Evolutionary conservation across 2,113 vertebrate genomes (phyloP).

Genomic region (Catharus bicknelli): DNA sequence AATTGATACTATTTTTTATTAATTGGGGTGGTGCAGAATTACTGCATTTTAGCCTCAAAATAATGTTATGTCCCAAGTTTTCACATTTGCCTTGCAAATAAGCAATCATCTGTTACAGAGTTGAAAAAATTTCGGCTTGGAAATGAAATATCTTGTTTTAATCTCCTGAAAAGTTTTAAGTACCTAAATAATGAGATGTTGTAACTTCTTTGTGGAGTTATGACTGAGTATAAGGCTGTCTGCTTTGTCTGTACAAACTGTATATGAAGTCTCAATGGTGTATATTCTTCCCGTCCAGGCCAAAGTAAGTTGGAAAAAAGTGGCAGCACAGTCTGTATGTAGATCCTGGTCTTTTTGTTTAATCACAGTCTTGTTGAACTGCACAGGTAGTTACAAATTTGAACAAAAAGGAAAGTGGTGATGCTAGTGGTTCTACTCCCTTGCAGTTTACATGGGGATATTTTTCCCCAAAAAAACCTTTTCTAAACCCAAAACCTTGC

Average conservation of each 20-base stretch:
- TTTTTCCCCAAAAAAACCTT: background rate
- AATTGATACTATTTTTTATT: background rate
- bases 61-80: background rate
- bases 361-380: background rate
- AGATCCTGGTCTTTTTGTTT: background rate
- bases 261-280: background rate
- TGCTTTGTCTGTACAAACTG: background rate
- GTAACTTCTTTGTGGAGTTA: background rate
- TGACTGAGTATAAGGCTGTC: background rate
- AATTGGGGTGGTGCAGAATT: background rate
- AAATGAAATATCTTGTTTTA: background rate
- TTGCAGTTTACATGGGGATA: background rate
- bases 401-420: background rate
- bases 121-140: background rate
- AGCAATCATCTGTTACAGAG: rapidly evolving
- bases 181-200: background rate
- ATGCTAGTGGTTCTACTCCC: background rate
- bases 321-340: background rate
- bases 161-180: background rate
- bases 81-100: background rate
- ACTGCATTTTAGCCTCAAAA: background rate
- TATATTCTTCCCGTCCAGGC: background rate
- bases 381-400: background rate
- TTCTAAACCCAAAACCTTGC: background rate
- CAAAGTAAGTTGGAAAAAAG: background rate